phyloP scores from a whole-genome alignment of 2,888 invertebrate genomes.

The Lamellibrachia satsuma region DNA sequence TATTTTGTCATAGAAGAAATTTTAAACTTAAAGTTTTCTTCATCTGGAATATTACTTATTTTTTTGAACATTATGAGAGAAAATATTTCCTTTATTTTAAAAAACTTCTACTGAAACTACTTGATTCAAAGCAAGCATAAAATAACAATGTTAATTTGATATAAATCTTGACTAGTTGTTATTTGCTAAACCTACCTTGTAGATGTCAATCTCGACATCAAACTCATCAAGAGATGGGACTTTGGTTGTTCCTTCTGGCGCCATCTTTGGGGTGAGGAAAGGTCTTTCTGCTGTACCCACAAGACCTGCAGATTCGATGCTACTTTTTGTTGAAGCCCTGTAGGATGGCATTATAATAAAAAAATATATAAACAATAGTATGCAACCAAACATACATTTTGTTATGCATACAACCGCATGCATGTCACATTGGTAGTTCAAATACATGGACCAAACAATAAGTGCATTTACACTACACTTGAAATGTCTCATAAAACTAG shows the following conservation, averaged over 20 bases:
- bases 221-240: conserved; percentile 64
- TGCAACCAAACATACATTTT: background rate
- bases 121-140: background rate
- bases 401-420: background rate
- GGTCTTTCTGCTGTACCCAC: conserved; percentile 59
- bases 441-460: too few species aligned
- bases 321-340: conserved; percentile 45
- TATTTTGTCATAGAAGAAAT: background rate
- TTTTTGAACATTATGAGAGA: conserved; percentile 19
- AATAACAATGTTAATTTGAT: background rate
- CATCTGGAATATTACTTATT: background rate
- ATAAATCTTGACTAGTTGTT: background rate
- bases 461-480: too few species aligned
- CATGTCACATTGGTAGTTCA: background rate
- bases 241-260: conserved; percentile 48
- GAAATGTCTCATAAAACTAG: too few species aligned
- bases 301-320: conserved; percentile 52
- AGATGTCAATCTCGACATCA: conserved; percentile 64
- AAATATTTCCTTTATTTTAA: background rate
- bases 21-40: background rate
- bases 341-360: background rate
- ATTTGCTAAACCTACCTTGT: conserved; percentile 51
- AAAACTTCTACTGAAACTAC: background rate
- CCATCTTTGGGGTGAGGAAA: conserved; percentile 60
- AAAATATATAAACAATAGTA: background rate